These are phyloP conservation scores for Mus caroli DNA, from an alignment of 2,797 vertebrate species.

Conservation along the genomic window DNA sequence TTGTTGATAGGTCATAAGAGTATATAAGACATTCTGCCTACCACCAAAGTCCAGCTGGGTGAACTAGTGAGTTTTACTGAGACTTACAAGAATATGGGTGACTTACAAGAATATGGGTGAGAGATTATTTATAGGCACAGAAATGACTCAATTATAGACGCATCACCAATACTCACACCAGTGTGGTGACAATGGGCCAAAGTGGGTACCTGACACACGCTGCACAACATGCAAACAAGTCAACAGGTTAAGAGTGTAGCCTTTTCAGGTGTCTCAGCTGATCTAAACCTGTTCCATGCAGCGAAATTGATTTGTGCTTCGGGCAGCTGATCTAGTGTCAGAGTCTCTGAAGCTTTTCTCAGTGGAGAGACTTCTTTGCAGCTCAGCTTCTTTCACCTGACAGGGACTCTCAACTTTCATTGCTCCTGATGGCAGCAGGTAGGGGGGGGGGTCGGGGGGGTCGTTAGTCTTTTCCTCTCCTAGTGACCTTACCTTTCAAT, in stretches of 20 bases:
- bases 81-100: neutral
- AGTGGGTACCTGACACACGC: neutral
- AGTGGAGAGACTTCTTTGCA: neutral
- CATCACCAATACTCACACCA: neutral
- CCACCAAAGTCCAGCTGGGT: neutral
- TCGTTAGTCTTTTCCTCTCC: neutral
- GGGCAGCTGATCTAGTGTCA: neutral
- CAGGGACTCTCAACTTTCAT: neutral
- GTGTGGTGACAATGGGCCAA: neutral
- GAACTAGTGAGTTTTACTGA: neutral
- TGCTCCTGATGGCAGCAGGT: neutral
- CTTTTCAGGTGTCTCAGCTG: neutral
- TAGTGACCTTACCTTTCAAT: neutral
- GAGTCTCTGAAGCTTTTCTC: neutral
- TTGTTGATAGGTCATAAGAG: neutral
- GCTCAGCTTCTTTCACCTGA: neutral
- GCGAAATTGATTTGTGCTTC: neutral
- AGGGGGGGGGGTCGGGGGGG: too few species aligned
- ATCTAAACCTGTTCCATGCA: neutral
- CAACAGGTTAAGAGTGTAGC: neutral
- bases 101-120: neutral
- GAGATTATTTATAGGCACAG: neutral
- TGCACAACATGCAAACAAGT: too few species aligned
- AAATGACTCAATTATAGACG: neutral
- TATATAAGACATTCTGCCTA: neutral